Evolutionary conservation across 64 coral and sea anemone species (phyloP), one percentile per base, ranked within the genome.

Genomic region (Trachythela sp.): DNA sequence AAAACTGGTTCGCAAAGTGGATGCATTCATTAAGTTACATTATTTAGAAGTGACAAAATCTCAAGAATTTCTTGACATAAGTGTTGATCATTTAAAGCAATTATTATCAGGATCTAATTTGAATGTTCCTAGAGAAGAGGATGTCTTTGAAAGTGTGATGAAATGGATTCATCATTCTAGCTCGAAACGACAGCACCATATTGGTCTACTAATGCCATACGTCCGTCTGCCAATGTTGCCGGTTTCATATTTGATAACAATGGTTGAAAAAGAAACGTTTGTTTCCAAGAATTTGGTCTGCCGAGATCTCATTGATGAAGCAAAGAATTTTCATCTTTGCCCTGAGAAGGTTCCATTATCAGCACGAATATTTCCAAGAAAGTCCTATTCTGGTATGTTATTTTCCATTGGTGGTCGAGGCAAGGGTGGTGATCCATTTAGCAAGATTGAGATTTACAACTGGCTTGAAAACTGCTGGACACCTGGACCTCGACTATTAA

Each of bases 381-480:
- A 99, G 38, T 93, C 91, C 75, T 80, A 80, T 80, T 80, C 75
- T 38, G 75, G 75, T 36, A 36, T 80, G 32, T 41, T 99, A n/a
- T 99, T 99, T 91, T 94, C 96, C 86, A 83, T 99, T 75, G 96
- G 96, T 45, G 96, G 96, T 13, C 91, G 96, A 84, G 96, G 96
- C 0, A 94, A 99, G 43, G 89, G 93, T 30, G 96, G 96, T 0
- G 94, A 99, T 75, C 96, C 96, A 36, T 92, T 99, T 39, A 91
- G 92, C 30, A 92, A 89, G 84, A 91, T 99, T 36, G 96, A 99
- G 59, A 92, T 94, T 54, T 99, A 93, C 48, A 91, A 99, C 38
- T 99, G 96, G 96, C 91, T 99, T 33, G 84, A 89, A 45, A 87
- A 99, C 49, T 91, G 88, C 26, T 99, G 96, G 96, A 95, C 94